Evolutionary conservation across 2,888 invertebrate genomes (phyloP), one percentile per base, ranked within the genome.

Genomic region (Diaphora mendica): DNA sequence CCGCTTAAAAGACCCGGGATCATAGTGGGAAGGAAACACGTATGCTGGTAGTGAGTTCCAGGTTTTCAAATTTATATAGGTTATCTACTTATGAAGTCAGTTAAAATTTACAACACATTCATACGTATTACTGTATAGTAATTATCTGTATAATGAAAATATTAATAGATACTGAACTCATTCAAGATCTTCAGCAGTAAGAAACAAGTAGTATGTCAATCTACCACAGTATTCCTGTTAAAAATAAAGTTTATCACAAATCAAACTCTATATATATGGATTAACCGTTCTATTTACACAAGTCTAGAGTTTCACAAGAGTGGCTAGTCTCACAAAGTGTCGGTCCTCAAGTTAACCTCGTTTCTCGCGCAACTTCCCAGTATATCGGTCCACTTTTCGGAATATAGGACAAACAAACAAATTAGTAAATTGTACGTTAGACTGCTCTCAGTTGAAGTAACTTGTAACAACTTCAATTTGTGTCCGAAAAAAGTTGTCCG

Each of bases 381-480:
- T 69, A 65, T 68, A 69, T 33, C 17, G 65, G 30, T 59, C 30
- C 42, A 62, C 20, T 64, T 72, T 33, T 68, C 20, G 26, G 30
- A 26, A 55, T 70, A 69, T 64, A 68, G 65, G 68, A 70, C 77
- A 77, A 84, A 82, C 82, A 83, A 83, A 81, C 78, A 78, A 79
- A 83, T 80, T 75, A 83, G 73, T 62, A 48, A 67, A 74, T 72
- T 75, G 71, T 74, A 64, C 48, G 62, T 51, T 65, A 66, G 62
- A 59, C 39, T 67, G n/a, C 59, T 67, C n/a, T 64, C 35, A 48
- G 62, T 33, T n/a, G 48, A 72, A 68, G 30, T 70, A 69, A 59
- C 30, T 59, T 62, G 30, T 33, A 33, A 26, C 26, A 1, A 70
- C 30, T 70, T 5, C 17, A 59, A 59, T 69, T 69, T 59, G 35